These are phyloP conservation scores for Rhingia campestris DNA, from an alignment of 2,888 invertebrate species.

Conservation along the genomic window DNA sequence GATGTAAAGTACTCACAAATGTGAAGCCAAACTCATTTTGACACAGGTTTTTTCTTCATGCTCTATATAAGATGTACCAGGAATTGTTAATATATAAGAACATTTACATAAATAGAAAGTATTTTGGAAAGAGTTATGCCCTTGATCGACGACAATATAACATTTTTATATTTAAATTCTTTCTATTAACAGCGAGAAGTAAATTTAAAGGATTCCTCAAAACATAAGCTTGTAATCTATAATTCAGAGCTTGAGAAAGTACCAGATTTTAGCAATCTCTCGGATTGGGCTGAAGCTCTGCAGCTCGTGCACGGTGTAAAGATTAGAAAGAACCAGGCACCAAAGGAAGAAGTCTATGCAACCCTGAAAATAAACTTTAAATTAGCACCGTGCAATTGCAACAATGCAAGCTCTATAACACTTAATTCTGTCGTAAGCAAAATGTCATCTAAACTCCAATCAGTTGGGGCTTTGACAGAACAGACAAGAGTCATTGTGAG, in stretches of 20 bases:
- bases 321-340: constrained; percentile 79
- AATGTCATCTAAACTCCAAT: constrained; percentile 76
- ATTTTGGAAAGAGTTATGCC: not conserved
- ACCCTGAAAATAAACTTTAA: constrained; percentile 79
- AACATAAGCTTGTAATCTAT: constrained; percentile 84
- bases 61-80: no score
- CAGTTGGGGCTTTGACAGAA: constrained; percentile 69
- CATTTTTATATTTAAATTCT: no score
- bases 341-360: constrained; percentile 83
- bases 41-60: no score
- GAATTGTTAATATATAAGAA: no score
- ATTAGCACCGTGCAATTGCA: constrained; percentile 77
- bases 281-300: constrained; percentile 87
- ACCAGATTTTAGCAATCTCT: constrained; percentile 86
- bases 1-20: no score
- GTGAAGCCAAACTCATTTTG: no score
- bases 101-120: no score
- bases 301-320: constrained; percentile 84
- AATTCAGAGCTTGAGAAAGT: constrained; percentile 87
- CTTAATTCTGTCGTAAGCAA: constrained; percentile 67
- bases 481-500: constrained; percentile 84
- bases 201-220: constrained; percentile 2
- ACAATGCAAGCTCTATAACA: constrained; percentile 63
- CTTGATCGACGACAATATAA: not conserved
- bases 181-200: constrained; percentile 10